These are phyloP conservation scores for Thryonomys swinderianus DNA, from an alignment of 2,113 vertebrate genomes.

Conservation along the genomic window DNA sequence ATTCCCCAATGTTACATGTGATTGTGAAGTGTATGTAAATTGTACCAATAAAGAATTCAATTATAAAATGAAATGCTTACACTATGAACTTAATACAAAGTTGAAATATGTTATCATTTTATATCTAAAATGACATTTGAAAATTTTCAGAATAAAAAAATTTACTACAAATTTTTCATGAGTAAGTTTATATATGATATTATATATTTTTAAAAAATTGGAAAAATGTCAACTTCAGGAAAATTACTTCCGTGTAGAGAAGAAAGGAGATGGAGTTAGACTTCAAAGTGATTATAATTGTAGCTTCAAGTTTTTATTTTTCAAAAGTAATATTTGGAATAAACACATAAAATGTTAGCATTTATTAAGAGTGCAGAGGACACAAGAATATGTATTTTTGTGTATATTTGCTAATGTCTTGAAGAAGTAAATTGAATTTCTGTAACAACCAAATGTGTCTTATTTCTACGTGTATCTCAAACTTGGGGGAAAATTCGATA, in stretches of 20 bases:
- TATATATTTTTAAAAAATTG: background rate
- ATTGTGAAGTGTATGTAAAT: too few species aligned
- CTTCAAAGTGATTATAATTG: background rate
- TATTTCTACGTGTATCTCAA: background rate
- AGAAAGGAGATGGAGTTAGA: background rate
- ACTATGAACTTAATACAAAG: background rate
- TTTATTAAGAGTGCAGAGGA: background rate
- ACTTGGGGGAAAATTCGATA: background rate
- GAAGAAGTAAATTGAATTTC: background rate
- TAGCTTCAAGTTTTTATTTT: background rate
- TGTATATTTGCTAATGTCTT: background rate
- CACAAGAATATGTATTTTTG: background rate
- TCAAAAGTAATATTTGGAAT: constrained; percentile 21
- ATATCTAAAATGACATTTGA: background rate
- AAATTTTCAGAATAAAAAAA: background rate
- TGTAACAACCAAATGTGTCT: background rate
- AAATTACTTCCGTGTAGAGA: background rate
- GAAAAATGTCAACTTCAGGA: background rate
- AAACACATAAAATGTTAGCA: background rate
- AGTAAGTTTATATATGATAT: background rate
- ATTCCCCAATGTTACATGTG: too few species aligned
- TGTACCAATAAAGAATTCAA: too few species aligned
- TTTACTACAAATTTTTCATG: background rate
- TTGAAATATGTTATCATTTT: background rate
- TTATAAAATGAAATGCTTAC: too few species aligned